Evolutionary conservation across 2,113 vertebrate species (phyloP).

Genomic region (Neolamprologus ventralis): DNA sequence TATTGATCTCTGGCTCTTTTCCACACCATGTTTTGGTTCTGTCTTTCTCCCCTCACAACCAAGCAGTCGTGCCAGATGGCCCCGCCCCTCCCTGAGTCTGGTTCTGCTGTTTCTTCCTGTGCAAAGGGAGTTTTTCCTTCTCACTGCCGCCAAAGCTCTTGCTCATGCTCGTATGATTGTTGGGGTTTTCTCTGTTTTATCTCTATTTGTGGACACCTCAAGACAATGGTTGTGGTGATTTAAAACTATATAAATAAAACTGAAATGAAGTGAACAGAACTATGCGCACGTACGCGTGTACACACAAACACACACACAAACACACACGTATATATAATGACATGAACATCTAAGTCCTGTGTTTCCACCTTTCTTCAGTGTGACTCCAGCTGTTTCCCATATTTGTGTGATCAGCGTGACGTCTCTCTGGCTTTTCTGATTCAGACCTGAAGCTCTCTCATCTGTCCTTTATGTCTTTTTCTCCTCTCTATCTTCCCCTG

Average conservation of each 20-base stretch:
- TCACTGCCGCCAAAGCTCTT: accelerated
- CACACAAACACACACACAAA: background rate
- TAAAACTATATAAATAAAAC: background rate
- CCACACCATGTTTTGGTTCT: background rate
- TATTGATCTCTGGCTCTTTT: background rate
- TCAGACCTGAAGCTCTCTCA: conserved; percentile 44
- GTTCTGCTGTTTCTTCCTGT: background rate
- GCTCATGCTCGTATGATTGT: background rate
- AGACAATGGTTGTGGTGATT: background rate
- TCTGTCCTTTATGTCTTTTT: conserved; percentile 35
- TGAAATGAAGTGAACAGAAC: background rate
- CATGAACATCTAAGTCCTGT: background rate
- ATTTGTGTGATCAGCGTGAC: conserved; percentile 9
- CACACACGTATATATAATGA: background rate
- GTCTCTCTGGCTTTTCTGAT: conserved; percentile 33
- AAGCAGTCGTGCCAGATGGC: background rate
- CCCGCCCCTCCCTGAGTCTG: background rate
- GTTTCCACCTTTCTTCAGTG: background rate
- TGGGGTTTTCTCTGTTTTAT: background rate
- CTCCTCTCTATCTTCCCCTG: background rate
- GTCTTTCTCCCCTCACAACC: background rate
- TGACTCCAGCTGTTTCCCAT: background rate
- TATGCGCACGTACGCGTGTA: background rate
- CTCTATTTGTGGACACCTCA: background rate
- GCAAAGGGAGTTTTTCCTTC: background rate